Percentiles rank a stretch among this genome's conserved stretches.
Evolutionary conservation across 2,797 vertebrate genomes (phyloP).

Genomic region (Melanotaenia maccullochi): DNA sequence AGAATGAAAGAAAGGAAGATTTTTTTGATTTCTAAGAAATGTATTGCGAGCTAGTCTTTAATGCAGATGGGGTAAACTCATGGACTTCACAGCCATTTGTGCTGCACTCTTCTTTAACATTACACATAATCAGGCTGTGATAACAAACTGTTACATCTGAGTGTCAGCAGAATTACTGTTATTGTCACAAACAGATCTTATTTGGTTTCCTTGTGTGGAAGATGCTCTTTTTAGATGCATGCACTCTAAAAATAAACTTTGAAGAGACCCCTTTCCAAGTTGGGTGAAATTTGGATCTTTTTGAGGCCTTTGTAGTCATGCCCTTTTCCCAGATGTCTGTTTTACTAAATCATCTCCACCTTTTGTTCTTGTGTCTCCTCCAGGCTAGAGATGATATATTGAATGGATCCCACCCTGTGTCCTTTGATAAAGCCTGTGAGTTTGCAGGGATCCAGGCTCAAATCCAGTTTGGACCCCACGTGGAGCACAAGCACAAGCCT

Average conservation of each 20-base stretch:
- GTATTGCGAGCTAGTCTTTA: slow-evolving; percentile 28
- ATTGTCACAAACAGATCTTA: slow-evolving; percentile 51
- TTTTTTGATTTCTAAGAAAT: slow-evolving; percentile 38
- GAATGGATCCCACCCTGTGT: slow-evolving; percentile 98
- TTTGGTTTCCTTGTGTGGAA: slow-evolving; percentile 27
- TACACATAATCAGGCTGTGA: slow-evolving; percentile 47
- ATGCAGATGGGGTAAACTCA: slow-evolving; percentile 46
- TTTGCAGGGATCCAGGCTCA: slow-evolving; percentile 97
- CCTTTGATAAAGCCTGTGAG: slow-evolving; percentile 98
- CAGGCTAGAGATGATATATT: slow-evolving; percentile 98
- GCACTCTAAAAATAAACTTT: slow-evolving; percentile 30
- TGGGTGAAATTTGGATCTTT: slow-evolving; percentile 43
- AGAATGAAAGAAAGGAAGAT: not conserved
- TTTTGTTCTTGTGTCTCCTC: slow-evolving; percentile 51
- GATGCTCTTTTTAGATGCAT: slow-evolving; percentile 30
- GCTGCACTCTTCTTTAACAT: slow-evolving; percentile 41
- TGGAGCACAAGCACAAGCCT: slow-evolving; percentile 98
- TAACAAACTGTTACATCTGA: slow-evolving; percentile 49
- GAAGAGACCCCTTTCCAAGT: slow-evolving; percentile 27
- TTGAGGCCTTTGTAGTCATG: slow-evolving; percentile 34
- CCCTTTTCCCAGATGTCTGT: slow-evolving; percentile 39
- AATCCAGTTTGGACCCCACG: slow-evolving; percentile 98
- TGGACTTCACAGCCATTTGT: slow-evolving; percentile 30
- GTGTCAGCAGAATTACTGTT: slow-evolving; percentile 39
- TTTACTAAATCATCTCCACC: slow-evolving; percentile 18